These are phyloP conservation scores for Microtus montanus DNA, from an alignment of 2,113 vertebrate species.

Conservation along the genomic window DNA sequence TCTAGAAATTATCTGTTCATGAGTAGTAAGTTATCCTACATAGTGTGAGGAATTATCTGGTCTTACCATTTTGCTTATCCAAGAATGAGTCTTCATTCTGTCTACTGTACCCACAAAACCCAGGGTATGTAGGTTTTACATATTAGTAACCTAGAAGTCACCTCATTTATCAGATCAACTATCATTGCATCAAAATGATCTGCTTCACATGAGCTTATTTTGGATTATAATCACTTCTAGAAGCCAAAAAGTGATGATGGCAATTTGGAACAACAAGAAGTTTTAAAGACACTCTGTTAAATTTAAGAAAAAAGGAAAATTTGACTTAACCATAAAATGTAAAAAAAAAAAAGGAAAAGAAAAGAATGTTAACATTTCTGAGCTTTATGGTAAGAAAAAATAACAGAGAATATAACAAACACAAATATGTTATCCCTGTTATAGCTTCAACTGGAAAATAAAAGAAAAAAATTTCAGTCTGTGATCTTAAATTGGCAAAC, in stretches of 20 bases:
- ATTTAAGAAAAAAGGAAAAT: neutral
- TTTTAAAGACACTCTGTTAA: neutral
- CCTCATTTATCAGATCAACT: neutral
- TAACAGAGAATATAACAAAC: no score
- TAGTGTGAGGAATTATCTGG: no score
- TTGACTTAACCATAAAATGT: neutral
- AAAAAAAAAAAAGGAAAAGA: no score
- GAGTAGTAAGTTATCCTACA: neutral
- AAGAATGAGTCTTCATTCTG: neutral
- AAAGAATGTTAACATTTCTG: neutral
- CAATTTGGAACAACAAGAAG: neutral
- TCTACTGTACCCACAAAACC: neutral
- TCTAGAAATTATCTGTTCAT: neutral
- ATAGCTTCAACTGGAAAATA: neutral
- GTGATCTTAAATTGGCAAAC: neutral
- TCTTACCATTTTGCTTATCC: neutral
- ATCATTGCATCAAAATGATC: neutral
- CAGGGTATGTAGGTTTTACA: no score
- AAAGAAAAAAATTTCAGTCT: no score
- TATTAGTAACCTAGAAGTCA: neutral
- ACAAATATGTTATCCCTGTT: neutral
- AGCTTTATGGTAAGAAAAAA: neutral
- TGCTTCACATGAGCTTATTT: neutral
- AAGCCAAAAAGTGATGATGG: neutral
- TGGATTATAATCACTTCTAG: neutral